These are phyloP conservation scores for Drymodes brunneopygia DNA, from an alignment of 2,113 vertebrate species.

Conservation along the genomic window DNA sequence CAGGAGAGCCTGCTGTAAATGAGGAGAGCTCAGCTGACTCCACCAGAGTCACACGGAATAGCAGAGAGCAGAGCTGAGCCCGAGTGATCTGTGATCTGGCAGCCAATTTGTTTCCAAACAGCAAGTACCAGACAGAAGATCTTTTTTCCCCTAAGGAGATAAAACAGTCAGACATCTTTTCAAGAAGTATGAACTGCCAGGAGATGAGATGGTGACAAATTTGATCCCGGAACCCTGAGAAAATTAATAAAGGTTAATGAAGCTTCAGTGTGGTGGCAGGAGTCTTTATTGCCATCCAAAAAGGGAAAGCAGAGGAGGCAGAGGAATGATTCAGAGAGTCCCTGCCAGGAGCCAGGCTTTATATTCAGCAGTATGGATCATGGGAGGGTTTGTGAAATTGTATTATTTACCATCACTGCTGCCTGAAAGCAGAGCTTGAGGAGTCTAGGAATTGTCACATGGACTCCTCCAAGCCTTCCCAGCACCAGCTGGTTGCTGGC, in stretches of 20 bases:
- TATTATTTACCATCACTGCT: background rate
- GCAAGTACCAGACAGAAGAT: background rate
- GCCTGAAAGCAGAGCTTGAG: background rate
- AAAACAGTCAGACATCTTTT: slow-evolving; percentile 30
- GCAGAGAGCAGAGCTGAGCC: background rate
- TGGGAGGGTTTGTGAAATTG: background rate
- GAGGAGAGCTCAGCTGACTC: background rate
- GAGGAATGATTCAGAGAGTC: slow-evolving; percentile 44
- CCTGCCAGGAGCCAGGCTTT: slow-evolving; percentile 22
- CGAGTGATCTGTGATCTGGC: background rate
- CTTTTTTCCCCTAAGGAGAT: background rate
- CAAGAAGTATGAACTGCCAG: background rate
- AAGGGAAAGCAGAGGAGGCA: slow-evolving; percentile 52
- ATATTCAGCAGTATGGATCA: background rate
- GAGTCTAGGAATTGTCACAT: background rate
- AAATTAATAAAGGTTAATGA: slow-evolving; percentile 64
- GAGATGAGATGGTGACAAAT: slow-evolving; percentile 44
- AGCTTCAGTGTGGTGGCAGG: slow-evolving; percentile 15
- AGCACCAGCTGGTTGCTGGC: background rate
- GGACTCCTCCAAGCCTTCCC: background rate
- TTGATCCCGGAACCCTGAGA: background rate
- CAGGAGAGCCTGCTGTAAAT: background rate
- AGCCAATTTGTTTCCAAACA: slow-evolving; percentile 56
- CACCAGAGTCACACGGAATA: background rate
- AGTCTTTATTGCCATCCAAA: slow-evolving; percentile 23